phyloP scores from a whole-genome alignment of 2,797 vertebrate genomes.

The Clarias platycephalus region DNA sequence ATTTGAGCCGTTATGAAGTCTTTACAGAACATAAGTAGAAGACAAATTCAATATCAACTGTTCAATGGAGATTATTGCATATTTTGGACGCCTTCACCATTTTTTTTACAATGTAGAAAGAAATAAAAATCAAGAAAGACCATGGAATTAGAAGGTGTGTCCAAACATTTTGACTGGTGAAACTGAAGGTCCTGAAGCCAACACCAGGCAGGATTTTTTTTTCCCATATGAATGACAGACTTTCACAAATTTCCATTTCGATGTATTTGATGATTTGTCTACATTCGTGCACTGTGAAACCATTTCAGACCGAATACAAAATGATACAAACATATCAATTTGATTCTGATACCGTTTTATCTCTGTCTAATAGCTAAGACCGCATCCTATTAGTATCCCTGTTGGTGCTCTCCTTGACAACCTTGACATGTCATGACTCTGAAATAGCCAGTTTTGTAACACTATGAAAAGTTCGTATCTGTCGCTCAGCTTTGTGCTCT shows the following conservation, averaged over 20 bases:
- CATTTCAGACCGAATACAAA: not conserved
- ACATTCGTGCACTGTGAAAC: not conserved
- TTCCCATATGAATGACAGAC: not conserved
- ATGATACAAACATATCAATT: not conserved
- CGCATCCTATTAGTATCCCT: not conserved
- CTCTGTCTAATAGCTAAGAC: not conserved
- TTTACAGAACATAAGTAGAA: no score
- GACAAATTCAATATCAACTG: no score
- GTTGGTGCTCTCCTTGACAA: constrained; percentile 53
- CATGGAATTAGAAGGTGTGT: no score
- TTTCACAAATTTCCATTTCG: not conserved
- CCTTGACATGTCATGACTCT: constrained; percentile 54
- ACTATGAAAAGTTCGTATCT: constrained; percentile 54
- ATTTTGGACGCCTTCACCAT: no score
- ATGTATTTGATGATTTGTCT: not conserved
- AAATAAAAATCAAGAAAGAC: no score
- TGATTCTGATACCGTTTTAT: not conserved
- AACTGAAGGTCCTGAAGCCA: no score
- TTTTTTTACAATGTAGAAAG: no score
- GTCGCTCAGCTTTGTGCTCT: constrained; percentile 60
- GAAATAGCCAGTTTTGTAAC: constrained; percentile 53
- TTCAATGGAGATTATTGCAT: no score
- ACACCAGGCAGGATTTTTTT: no score
- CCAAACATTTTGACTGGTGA: no score
- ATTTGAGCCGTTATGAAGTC: no score